Evolutionary conservation across 2,113 vertebrate genomes (phyloP).

Genomic region (Misgurnus anguillicaudatus): DNA sequence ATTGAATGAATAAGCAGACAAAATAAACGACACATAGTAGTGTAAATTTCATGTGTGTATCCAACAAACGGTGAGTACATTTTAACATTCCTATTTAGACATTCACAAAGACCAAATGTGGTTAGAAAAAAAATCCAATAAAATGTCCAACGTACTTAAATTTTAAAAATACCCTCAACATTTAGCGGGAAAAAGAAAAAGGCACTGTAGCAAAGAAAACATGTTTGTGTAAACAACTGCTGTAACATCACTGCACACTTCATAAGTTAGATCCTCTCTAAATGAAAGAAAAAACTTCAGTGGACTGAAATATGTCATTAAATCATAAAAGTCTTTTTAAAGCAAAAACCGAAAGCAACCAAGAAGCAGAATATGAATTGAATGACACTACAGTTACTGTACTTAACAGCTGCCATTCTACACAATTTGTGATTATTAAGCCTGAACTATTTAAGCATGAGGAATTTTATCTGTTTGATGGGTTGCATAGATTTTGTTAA

Average conservation of each 20-base stretch:
- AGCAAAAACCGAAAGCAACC: not conserved
- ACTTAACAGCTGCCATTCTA: conserved; percentile 21
- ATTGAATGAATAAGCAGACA: conserved; percentile 17
- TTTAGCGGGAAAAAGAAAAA: conserved; percentile 45
- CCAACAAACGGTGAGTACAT: conserved; percentile 42
- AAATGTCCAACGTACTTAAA: conserved; percentile 37
- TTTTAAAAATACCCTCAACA: conserved; percentile 61
- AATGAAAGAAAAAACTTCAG: not conserved
- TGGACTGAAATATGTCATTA: not conserved
- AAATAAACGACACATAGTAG: conserved; percentile 48
- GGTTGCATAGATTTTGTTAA: conserved; percentile 60
- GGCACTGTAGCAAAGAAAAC: conserved; percentile 53
- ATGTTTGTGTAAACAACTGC: conserved; percentile 5
- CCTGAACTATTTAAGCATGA: not conserved
- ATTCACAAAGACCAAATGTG: not conserved
- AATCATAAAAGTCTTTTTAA: not conserved
- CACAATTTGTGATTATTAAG: not conserved
- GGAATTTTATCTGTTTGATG: conserved; percentile 33
- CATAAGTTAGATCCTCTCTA: conserved; percentile 30
- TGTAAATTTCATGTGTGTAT: conserved; percentile 49
- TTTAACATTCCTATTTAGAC: conserved; percentile 27
- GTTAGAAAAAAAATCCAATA: not conserved
- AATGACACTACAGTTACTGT: not conserved
- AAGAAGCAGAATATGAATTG: not conserved
- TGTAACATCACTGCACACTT: conserved; percentile 42